Evolutionary conservation across 2,797 vertebrate genomes (phyloP).

Genomic region (Rhinophrynus dorsalis): DNA sequence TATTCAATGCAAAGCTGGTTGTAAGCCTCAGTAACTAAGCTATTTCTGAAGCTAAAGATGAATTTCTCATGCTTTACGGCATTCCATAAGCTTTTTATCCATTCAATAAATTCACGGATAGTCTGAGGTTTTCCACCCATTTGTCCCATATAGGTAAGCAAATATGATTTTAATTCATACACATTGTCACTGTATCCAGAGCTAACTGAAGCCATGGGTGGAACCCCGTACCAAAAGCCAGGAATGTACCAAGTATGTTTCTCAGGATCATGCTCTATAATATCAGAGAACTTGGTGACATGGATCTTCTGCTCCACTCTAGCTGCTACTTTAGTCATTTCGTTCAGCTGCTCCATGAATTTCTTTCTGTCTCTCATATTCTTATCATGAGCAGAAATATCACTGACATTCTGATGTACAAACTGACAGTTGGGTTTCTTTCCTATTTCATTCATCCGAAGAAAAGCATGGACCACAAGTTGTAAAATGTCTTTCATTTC

Average conservation of each 20-base stretch:
- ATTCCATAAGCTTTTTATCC: constrained; percentile 69
- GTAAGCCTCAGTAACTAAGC: constrained; percentile 62
- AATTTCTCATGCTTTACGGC: constrained; percentile 48
- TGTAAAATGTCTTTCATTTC: constrained; percentile 50
- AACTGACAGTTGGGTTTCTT: constrained; percentile 12
- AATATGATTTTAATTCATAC: constrained; percentile 68
- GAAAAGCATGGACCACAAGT: constrained; percentile 59
- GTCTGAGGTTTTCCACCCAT: constrained; percentile 56
- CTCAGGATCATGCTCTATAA: constrained; percentile 60
- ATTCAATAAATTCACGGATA: constrained; percentile 69
- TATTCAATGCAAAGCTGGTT: constrained; percentile 61
- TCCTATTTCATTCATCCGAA: constrained; percentile 53
- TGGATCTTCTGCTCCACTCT: constrained; percentile 54
- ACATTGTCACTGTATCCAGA: constrained; percentile 70
- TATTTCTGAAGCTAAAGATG: constrained; percentile 62
- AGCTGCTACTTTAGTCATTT: constrained; percentile 47
- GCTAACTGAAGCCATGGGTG: constrained; percentile 38
- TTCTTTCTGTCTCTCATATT: constrained; percentile 3
- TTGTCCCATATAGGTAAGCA: constrained; percentile 67
- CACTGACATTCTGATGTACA: constrained; percentile 7
- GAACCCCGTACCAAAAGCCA: constrained; percentile 66
- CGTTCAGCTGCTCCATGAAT: constrained; percentile 9
- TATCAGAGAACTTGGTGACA: constrained; percentile 49
- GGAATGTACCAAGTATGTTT: constrained; percentile 62
- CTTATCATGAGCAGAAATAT: constrained; percentile 7